phyloP scores from a whole-genome alignment of 92 coral and sea anemone species.

The Phymanthus crucifer region DNA sequence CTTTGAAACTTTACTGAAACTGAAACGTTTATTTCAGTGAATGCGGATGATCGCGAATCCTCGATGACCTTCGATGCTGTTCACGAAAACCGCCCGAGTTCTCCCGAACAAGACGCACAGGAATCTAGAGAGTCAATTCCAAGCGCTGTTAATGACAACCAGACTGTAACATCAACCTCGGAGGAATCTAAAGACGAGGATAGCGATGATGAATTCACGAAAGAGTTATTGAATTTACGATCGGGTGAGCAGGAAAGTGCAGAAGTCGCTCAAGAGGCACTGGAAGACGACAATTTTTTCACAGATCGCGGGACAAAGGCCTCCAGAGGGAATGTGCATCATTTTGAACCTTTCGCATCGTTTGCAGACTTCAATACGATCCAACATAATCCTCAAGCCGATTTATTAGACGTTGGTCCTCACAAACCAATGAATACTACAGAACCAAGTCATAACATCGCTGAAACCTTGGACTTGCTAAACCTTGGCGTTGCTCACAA shows the following conservation, averaged over 20 bases:
- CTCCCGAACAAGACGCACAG: conserved; percentile 33
- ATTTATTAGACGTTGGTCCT: conserved; percentile 35
- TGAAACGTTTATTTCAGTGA: conserved; percentile 45
- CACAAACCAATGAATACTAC: conserved; percentile 32
- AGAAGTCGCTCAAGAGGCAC: conserved; percentile 18
- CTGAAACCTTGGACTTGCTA: conserved; percentile 44
- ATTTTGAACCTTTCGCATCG: conserved; percentile 14
- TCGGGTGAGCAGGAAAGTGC: background rate
- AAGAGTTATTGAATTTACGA: conserved; percentile 58
- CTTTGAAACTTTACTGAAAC: background rate
- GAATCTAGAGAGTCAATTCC: background rate
- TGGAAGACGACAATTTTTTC: conserved; percentile 66
- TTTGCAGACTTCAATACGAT: conserved; percentile 35
- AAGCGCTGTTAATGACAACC: background rate
- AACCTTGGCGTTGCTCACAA: conserved; percentile 51
- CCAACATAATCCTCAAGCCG: conserved; percentile 30
- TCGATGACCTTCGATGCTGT: conserved; percentile 70
- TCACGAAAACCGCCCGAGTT: conserved; percentile 31
- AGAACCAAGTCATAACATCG: conserved; percentile 13
- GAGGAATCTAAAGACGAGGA: conserved; percentile 37
- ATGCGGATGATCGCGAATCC: conserved; percentile 86
- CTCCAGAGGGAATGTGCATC: conserved; percentile 9
- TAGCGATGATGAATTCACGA: conserved; percentile 76
- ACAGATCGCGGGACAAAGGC: conserved; percentile 46
- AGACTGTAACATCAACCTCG: background rate